Evolutionary conservation across 2,113 vertebrate genomes (phyloP), one percentile per base, ranked within the genome.

Genomic region (Channa maculata): DNA sequence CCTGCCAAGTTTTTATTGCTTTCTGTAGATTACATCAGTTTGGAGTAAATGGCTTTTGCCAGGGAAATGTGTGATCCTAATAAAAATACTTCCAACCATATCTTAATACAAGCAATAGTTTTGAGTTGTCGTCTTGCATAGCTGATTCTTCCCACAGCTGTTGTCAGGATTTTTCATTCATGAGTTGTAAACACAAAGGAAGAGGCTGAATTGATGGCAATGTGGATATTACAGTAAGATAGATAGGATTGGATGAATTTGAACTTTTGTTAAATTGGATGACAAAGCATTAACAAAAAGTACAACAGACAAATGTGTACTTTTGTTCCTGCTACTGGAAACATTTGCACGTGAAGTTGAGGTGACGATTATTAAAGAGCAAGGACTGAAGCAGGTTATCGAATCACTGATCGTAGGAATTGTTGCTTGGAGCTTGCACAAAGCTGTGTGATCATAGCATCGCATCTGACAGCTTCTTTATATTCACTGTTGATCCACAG

Each of bases 11-110:
- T 90, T 90, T 88, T 91, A 92, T 91, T 88, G 82, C 85, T 76
- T 90, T 84, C 72, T 45, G 57, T 74, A 90, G 86, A 94, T 93
- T 86, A 86, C 80, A 91, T 89, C 72, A 85, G 77, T 61, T 62
- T 8, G 8, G 74, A 59, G 73, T 71, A 84, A 87, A 81, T 88
- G 33, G n/a, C 65, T 80, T 78, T 79, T 44, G 48, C 59, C 52
- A 55, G 65, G 65, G 71, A 84, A 73, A 85, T 63, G 53, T 75
- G 79, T 72, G 73, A 88, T 85, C 65, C 51, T 87, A 77, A 85
- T 89, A 88, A 79, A 86, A 86, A 81, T 81, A 57, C 72, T 82
- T 78, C 37, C 80, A 76, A 88, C 53, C 61, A 49, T 75, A 80
- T 82, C 72, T 71, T 75, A 66, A 82, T 78, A 65, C 57, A 74